Evolutionary conservation across 2,113 vertebrate species (phyloP).

Genomic region (Sorex fumeus): DNA sequence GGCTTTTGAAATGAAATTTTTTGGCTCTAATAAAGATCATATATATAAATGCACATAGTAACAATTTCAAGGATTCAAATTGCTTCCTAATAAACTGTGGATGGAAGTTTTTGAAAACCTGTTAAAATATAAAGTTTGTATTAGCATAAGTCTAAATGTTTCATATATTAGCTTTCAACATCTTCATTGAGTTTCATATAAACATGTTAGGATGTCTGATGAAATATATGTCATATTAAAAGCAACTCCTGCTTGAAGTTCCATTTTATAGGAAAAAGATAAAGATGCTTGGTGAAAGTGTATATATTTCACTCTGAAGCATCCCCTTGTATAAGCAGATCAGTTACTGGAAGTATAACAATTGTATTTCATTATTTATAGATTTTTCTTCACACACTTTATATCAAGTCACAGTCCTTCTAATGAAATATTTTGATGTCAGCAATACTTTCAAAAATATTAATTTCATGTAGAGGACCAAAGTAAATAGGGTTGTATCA

Average conservation of each 20-base stretch:
- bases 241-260: background rate
- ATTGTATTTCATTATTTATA: slow-evolving; percentile 17
- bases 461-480: slow-evolving; percentile 1
- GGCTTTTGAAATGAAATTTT: background rate
- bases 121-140: background rate
- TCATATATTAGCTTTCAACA: background rate
- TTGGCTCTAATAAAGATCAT: background rate
- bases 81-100: background rate
- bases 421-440: background rate
- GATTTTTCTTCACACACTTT: background rate
- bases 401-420: background rate
- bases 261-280: slow-evolving; percentile 17
- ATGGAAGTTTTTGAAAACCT: slow-evolving; percentile 4
- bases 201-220: slow-evolving; percentile 19
- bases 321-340: background rate
- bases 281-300: background rate
- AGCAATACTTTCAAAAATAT: background rate
- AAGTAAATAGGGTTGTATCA: background rate
- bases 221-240: background rate
- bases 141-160: slow-evolving; percentile 5
- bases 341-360: background rate
- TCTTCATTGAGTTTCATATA: background rate
- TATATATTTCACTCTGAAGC: background rate
- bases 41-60: background rate
- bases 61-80: background rate